Percentiles rank a stretch among this genome's conserved stretches.
Evolutionary conservation across 2,113 vertebrate genomes (phyloP).

Genomic region (Oncorhynchus kisutch): DNA sequence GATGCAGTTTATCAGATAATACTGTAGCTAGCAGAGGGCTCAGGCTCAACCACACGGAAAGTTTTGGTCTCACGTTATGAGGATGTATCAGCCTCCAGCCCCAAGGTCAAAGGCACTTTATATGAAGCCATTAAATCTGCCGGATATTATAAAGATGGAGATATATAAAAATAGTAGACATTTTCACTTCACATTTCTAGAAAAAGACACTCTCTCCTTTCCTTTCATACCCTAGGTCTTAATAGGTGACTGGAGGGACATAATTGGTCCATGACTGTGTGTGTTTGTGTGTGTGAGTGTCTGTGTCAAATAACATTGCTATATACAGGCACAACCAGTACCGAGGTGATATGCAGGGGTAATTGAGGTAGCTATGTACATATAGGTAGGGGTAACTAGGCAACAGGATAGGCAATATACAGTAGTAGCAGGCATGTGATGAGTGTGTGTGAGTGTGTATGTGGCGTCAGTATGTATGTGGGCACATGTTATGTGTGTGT

Average conservation of each 20-base stretch:
- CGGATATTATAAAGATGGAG: constrained; percentile 36
- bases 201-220: constrained; percentile 44
- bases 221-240: constrained; percentile 31
- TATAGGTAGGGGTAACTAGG: too few species aligned
- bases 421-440: too few species aligned
- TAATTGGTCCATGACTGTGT: constrained; percentile 40
- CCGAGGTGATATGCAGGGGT: too few species aligned
- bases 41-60: constrained; percentile 41
- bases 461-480: constrained; percentile 13
- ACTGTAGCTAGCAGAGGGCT: constrained; percentile 28
- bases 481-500: not conserved
- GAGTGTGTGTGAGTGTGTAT: constrained; percentile 1
- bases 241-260: constrained; percentile 32
- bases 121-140: constrained; percentile 52
- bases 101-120: constrained; percentile 57
- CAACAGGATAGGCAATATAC: too few species aligned
- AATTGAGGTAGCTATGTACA: too few species aligned
- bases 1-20: not conserved
- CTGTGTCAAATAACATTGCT: constrained; percentile 10
- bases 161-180: not conserved
- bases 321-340: constrained; percentile 36
- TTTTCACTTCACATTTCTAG: constrained; percentile 26
- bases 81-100: constrained; percentile 34
- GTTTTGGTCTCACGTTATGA: constrained; percentile 8
- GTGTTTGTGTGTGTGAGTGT: constrained; percentile 1